These are phyloP conservation scores for Fregata magnificens DNA, from an alignment of 2,113 vertebrate genomes.

Conservation along the genomic window DNA sequence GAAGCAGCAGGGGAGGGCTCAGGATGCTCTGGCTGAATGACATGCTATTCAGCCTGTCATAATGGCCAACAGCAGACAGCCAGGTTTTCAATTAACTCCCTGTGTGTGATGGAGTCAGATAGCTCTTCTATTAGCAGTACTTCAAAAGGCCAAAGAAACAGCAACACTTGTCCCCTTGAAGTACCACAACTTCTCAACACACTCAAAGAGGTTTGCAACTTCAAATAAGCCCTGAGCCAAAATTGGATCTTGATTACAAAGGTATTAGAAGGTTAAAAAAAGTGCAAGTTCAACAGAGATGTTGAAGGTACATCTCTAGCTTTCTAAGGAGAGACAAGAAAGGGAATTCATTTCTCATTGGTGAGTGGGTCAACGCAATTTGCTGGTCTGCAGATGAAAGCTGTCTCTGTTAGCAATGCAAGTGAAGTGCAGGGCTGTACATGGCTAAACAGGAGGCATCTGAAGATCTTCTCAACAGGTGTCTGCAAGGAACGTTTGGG, in stretches of 20 bases:
- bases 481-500: background rate
- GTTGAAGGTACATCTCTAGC: background rate
- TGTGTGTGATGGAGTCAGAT: background rate
- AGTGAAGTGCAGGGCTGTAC: background rate
- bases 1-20: background rate
- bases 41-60: background rate
- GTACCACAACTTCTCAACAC: background rate
- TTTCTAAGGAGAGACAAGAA: background rate
- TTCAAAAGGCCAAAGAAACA: conserved; percentile 33
- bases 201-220: background rate
- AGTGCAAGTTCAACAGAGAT: background rate
- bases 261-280: background rate
- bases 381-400: background rate
- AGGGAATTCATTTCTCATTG: background rate
- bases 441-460: background rate
- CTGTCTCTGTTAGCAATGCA: background rate
- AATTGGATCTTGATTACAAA: conserved; percentile 3
- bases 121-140: background rate
- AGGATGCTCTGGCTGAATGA: background rate
- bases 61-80: background rate
- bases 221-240: background rate
- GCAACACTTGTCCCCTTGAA: background rate
- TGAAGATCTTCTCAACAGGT: background rate
- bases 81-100: conserved; percentile 31
- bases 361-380: background rate